Percentiles rank a stretch among this genome's conserved stretches.
phyloP scores from a whole-genome alignment of 1,140 invertebrate genomes.

The Bombus confusus region DNA sequence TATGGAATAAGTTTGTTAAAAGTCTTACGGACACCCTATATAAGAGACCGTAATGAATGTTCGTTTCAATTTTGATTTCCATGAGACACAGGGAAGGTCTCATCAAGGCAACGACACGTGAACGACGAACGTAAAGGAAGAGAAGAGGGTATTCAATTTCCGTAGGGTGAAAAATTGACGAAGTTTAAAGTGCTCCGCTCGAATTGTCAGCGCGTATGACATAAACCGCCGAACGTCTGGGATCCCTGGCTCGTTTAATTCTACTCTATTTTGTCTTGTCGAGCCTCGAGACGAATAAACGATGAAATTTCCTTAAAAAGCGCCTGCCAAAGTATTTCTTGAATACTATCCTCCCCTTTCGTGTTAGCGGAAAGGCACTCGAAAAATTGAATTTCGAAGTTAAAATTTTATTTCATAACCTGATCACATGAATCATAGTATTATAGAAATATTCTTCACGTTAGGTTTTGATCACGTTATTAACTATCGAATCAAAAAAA shows the following conservation, averaged over 20 bases:
- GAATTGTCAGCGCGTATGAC: conserved; percentile 21
- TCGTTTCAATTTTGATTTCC: not conserved
- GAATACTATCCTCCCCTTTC: not conserved
- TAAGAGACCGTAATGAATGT: not conserved
- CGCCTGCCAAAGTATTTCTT: too few relatives aligned
- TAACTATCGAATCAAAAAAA: too few relatives aligned
- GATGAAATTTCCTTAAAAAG: not conserved
- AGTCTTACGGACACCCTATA: too few relatives aligned
- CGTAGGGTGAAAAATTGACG: conserved; percentile 39
- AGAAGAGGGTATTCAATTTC: conserved; percentile 34
- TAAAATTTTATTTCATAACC: not conserved
- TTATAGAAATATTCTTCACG: not conserved
- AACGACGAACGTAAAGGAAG: too few relatives aligned
- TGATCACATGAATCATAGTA: not conserved
- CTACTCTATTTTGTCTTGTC: not conserved
- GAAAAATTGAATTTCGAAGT: not conserved
- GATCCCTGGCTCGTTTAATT: conserved; percentile 16
- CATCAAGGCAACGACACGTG: not conserved
- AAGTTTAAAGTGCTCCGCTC: conserved; percentile 30
- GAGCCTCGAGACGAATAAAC: conserved; percentile 1
- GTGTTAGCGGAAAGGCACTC: not conserved
- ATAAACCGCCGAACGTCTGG: conserved; percentile 15
- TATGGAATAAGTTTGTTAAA: not conserved
- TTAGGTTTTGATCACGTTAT: too few relatives aligned
- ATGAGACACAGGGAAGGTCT: not conserved